Percentiles rank a stretch among this genome's conserved stretches.
phyloP scores from a whole-genome alignment of 2,888 invertebrate species.

The Atethmia centrago region DNA sequence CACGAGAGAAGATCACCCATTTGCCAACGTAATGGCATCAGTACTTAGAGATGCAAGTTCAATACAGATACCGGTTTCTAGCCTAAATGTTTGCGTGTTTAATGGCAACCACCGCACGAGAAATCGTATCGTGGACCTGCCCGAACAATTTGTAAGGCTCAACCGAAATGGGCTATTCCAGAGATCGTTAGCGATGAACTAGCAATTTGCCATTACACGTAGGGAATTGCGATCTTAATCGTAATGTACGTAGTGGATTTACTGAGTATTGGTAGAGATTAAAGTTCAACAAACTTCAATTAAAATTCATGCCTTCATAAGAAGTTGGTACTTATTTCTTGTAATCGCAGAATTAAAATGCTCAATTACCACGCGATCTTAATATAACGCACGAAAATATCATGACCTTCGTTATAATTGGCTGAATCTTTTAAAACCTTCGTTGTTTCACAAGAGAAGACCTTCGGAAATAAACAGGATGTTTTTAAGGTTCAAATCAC shows the following conservation, averaged over 20 bases:
- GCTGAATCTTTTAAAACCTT: not conserved
- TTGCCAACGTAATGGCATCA: slow-evolving; percentile 37
- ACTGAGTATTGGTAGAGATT: slow-evolving; percentile 47
- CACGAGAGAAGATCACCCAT: slow-evolving; percentile 26
- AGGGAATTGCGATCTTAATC: slow-evolving; percentile 61
- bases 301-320: slow-evolving; percentile 10
- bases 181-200: slow-evolving; percentile 58
- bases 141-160: slow-evolving; percentile 61
- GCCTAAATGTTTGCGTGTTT: slow-evolving; percentile 50
- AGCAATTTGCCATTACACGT: slow-evolving; percentile 60
- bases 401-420: not conserved
- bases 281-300: slow-evolving; percentile 41
- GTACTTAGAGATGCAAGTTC: slow-evolving; percentile 35
- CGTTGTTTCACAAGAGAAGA: not conserved
- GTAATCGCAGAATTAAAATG: not conserved
- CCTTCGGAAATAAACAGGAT: not conserved
- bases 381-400: not conserved
- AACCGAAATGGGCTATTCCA: slow-evolving; percentile 60
- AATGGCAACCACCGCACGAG: slow-evolving; percentile 50
- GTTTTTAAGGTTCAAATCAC: not conserved
- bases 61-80: slow-evolving; percentile 45
- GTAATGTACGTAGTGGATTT: slow-evolving; percentile 49
- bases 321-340: not conserved
- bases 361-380: not conserved
- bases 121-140: slow-evolving; percentile 54